phyloP scores from a whole-genome alignment of 2,113 vertebrate genomes.

The human (Homo sapiens) region DNA sequence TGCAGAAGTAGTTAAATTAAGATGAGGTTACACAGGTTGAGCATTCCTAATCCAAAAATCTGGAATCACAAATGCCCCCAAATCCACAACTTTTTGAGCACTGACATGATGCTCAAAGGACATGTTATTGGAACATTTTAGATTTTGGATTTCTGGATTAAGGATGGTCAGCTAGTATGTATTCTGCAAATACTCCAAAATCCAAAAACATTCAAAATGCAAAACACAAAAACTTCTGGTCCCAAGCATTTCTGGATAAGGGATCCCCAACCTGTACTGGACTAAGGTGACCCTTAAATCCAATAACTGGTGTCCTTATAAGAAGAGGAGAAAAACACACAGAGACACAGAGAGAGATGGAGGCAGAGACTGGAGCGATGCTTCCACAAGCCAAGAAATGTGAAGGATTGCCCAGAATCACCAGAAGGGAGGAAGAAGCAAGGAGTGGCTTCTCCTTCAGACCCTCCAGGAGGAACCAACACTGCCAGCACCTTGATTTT shows the following conservation, averaged over 20 bases:
- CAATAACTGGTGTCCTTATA: background rate
- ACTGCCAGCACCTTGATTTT: rapidly evolving
- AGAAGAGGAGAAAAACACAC: too few relatives aligned
- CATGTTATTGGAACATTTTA: too few relatives aligned
- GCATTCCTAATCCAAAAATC: background rate
- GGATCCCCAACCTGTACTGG: background rate
- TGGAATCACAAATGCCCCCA: background rate
- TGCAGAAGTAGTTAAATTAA: background rate
- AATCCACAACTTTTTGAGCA: background rate
- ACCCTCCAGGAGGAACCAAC: too few relatives aligned
- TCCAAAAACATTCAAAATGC: background rate
- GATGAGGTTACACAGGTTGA: background rate
- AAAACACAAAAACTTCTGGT: background rate
- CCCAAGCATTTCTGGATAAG: background rate
- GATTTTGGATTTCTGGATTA: background rate
- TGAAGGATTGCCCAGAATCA: background rate
- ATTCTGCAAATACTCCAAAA: background rate
- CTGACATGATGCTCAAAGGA: background rate
- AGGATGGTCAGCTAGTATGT: background rate
- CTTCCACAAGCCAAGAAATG: background rate
- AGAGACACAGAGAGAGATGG: background rate
- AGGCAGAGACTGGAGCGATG: rapidly evolving
- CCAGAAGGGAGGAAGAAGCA: background rate
- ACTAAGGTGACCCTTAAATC: background rate
- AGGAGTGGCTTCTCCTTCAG: rapidly evolving